Evolutionary conservation across 2,797 vertebrate species (phyloP).

Genomic region (Synaphobranchus kaupii): DNA sequence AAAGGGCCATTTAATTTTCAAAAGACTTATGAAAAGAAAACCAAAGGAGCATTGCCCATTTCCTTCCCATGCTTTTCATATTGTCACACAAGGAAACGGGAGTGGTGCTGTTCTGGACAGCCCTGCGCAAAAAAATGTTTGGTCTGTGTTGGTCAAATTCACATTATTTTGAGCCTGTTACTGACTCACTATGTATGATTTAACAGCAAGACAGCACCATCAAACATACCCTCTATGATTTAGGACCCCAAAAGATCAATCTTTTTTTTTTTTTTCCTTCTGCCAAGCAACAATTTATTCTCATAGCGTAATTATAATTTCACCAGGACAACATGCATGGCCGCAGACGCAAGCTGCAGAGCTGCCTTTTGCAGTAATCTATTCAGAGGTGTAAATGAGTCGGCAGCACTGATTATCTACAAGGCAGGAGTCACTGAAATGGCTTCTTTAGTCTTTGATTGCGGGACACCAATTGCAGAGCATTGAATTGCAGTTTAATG

Average conservation of each 20-base stretch:
- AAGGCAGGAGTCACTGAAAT: conserved; percentile 6
- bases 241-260: not conserved
- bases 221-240: not conserved
- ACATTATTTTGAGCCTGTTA: not conserved
- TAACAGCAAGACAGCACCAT: not conserved
- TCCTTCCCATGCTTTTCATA: not conserved
- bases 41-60: not conserved
- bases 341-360: not conserved
- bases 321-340: not conserved
- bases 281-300: not conserved
- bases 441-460: conserved; percentile 17
- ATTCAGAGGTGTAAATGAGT: conserved; percentile 20
- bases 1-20: no score
- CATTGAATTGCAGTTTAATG: not conserved
- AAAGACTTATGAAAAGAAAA: not conserved
- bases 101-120: not conserved
- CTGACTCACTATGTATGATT: not conserved
- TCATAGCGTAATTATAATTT: not conserved
- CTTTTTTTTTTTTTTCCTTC: not conserved
- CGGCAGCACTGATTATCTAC: not conserved
- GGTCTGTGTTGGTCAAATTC: not conserved
- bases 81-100: not conserved
- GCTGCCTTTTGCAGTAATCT: not conserved
- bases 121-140: not conserved
- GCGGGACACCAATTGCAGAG: not conserved